These are phyloP conservation scores for Neosilurus hyrtlii DNA, from an alignment of 2,797 vertebrate species.

Conservation along the genomic window DNA sequence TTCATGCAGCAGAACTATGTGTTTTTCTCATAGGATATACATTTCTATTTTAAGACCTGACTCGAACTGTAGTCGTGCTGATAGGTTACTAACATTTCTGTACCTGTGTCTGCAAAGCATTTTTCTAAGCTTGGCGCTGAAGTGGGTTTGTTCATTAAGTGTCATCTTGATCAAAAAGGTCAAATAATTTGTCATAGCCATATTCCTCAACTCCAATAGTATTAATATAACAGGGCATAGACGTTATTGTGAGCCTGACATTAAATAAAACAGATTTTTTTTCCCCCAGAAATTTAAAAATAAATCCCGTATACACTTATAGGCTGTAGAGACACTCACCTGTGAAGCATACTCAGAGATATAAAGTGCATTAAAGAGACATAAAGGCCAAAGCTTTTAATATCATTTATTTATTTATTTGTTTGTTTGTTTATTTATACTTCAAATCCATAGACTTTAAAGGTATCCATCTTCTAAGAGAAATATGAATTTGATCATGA, in stretches of 20 bases:
- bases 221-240: not conserved
- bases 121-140: slow-evolving; percentile 9
- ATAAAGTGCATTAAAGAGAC: slow-evolving; percentile 9
- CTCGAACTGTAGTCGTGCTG: slow-evolving; percentile 17
- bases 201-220: not conserved
- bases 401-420: not conserved
- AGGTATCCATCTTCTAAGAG: slow-evolving; percentile 4
- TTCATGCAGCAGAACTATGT: slow-evolving; percentile 5
- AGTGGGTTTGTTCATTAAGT: not conserved
- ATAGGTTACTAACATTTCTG: slow-evolving; percentile 9
- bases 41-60: slow-evolving; percentile 32
- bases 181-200: not conserved
- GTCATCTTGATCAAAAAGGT: not conserved
- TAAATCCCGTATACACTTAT: not conserved
- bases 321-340: not conserved
- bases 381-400: slow-evolving; percentile 3
- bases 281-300: not conserved
- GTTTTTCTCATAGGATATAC: slow-evolving; percentile 32
- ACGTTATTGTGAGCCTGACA: not conserved
- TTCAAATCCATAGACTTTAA: slow-evolving; percentile 33
- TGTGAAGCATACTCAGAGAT: not conserved
- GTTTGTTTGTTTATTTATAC: slow-evolving; percentile 15
- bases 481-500: slow-evolving; percentile 21
- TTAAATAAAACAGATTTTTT: not conserved
- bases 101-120: not conserved